Evolutionary conservation across 2,113 vertebrate genomes (phyloP), one percentile per base, ranked within the genome.

Genomic region (Crocuta crocuta): DNA sequence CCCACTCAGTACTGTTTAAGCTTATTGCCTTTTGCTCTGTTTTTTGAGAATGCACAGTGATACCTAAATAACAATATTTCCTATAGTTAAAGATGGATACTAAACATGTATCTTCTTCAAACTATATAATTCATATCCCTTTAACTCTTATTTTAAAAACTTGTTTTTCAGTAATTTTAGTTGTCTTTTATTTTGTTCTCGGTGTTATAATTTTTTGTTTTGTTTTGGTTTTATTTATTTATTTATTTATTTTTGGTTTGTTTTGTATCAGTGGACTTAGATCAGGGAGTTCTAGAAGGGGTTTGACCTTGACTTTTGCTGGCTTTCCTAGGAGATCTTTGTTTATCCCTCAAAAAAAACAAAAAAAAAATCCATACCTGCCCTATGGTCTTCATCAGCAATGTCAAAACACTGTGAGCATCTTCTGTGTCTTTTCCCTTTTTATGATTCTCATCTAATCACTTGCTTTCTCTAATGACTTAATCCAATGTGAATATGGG

Each of bases 21-120:
- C 84, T 93, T 97, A 81, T 85, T 97, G 70, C 94, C n/a, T 85
- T 96, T 97, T 96, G 31, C 93, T 96, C 15, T 65, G 58, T 63
- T 96, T 93, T 61, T 97, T 97, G 91, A 97, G 53, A 94, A 82
- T 86, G 91, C 35, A 28, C 21, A 92, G 76, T 91, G 83, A 94
- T 95, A 78, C 89, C 88, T 97, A 94, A 97, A 97, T 94, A 95
- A 92, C 90, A 92, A 48, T 96, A 94, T 97, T 92, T 96, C 15
- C 58, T 82, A 4, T 80, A 73, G 21, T 97, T 88, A 78, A 55
- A 87, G 26, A 76, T 39, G 50, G 61, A 76, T 76, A 61, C 73
- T 76, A 90, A 95, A 94, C 92, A 48, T 68, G 4, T 65, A 9
- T 95, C 39, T 93, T 92, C 45, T 97, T 86, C 16, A 35, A 92